Conservation (phyloP, 2,113 vertebrate species). For the Trachemys scripta region DNA sequence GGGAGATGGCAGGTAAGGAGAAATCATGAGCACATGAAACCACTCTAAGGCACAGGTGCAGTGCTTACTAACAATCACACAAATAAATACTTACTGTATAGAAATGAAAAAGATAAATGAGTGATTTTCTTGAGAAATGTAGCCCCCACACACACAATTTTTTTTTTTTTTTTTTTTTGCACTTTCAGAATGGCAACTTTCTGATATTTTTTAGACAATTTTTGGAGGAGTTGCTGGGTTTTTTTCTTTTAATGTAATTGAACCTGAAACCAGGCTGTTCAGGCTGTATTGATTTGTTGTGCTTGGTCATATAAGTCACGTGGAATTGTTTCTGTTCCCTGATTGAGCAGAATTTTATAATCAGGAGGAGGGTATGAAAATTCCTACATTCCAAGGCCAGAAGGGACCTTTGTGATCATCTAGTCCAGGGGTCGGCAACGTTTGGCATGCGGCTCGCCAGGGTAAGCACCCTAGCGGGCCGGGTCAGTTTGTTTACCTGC, state of each 20-base stretch:
- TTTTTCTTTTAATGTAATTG: background rate
- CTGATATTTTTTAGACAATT: background rate
- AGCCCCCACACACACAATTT: background rate
- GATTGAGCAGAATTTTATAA: rapidly evolving
- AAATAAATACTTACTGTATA: background rate
- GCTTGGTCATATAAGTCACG: background rate
- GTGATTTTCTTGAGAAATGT: background rate
- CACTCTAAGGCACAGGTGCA: background rate
- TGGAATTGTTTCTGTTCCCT: background rate
- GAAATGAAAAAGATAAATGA: background rate
- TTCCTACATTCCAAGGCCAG: background rate
- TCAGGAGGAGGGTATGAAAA: rapidly evolving
- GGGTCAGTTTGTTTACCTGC: no score
- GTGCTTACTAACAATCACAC: background rate
- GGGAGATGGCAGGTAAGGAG: background rate
- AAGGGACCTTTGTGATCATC: background rate
- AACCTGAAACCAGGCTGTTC: background rate
- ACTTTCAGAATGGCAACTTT: background rate
- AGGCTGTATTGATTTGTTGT: background rate
- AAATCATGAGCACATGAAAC: background rate
- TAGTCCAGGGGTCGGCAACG: background rate
- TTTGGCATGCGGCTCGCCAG: no score
- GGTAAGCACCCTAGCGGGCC: no score
- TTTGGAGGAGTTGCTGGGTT: background rate
- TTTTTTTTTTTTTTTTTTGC: background rate